Evolutionary conservation across 2,797 vertebrate species (phyloP), one percentile per base, ranked within the genome.

Genomic region (Furcifer pardalis): DNA sequence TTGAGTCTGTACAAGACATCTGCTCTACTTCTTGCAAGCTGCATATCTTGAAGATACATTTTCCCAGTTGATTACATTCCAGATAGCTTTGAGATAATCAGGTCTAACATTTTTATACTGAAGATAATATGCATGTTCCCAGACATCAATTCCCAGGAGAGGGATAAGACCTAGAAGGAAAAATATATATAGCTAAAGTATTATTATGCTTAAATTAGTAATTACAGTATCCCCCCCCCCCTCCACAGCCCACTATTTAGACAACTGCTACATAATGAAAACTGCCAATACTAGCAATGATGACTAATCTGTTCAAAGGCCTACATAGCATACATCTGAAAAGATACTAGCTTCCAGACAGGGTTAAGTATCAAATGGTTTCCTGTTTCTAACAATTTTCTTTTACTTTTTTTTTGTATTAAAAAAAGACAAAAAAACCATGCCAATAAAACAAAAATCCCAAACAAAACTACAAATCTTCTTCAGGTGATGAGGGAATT

Each of bases 101-200:
- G 98, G 98, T 17, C 98, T 96, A 88, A 99, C 98, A 25, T 99
- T 99, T 95, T 98, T 99, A 95, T 99, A 99, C 87, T 99, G 99
- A 80, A 99, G 97, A 89, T 99, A 99, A 89, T 99, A 99, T 56
- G 99, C 99, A 63, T 99, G 99, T 89, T 99, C 99, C 99, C 99
- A 99, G 19, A 99, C 98, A 0, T 99, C 98, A 2, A 99, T 99
- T 84, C 99, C 99, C 44, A 99, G 95, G 40, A 99, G 95, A 30
- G 98, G 98, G 91, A 97, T 91, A 44, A 99, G 97, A 92, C 98
- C 98, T 99, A 69, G 32, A 60, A 85, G 73, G 65, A 88, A 71
- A 0, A 1, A 78, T 1, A 25, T 49, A 63, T 79, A 71, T 46
- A 13, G 2, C 37, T 62, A 5, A 87, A 82, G 17, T 79, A 40